phyloP scores from a whole-genome alignment of 2,888 invertebrate species.

The Cyclophora albipunctata region DNA sequence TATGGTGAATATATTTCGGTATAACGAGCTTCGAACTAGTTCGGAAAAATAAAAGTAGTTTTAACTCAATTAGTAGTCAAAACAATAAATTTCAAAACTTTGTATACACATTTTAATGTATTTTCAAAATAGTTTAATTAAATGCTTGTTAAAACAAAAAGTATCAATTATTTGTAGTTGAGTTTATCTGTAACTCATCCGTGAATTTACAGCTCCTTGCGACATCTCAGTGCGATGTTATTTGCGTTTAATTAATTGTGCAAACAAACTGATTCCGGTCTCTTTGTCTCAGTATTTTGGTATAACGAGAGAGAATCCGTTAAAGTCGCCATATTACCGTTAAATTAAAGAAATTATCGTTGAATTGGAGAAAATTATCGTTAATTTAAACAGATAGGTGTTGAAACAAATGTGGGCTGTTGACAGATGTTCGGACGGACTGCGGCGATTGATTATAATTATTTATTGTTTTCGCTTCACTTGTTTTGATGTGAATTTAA shows the following conservation, averaged over 20 bases:
- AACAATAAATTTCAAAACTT: no score
- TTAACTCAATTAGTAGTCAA: no score
- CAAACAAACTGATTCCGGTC: slow-evolving; percentile 15
- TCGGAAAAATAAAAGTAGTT: no score
- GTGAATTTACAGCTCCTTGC: slow-evolving; percentile 15
- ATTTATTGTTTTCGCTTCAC: no score
- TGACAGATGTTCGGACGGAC: no score
- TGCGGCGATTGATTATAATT: no score
- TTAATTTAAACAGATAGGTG: slow-evolving; percentile 11
- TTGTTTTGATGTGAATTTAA: no score
- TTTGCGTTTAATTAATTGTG: slow-evolving; percentile 20
- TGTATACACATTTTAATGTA: no score
- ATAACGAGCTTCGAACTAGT: no score
- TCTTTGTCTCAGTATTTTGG: slow-evolving; percentile 14
- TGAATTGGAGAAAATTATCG: slow-evolving; percentile 3
- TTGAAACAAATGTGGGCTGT: slow-evolving; percentile 12
- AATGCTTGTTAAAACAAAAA: background rate
- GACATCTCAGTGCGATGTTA: slow-evolving; percentile 14
- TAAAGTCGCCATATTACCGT: slow-evolving; percentile 17
- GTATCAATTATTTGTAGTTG: slow-evolving; percentile 1
- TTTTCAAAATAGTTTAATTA: no score
- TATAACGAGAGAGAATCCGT: slow-evolving; percentile 4
- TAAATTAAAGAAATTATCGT: slow-evolving; percentile 17
- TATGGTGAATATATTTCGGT: no score
- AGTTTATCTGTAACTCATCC: slow-evolving; percentile 6